Conservation (phyloP, 2,888 invertebrate species). For the Thumatha senex region DNA sequence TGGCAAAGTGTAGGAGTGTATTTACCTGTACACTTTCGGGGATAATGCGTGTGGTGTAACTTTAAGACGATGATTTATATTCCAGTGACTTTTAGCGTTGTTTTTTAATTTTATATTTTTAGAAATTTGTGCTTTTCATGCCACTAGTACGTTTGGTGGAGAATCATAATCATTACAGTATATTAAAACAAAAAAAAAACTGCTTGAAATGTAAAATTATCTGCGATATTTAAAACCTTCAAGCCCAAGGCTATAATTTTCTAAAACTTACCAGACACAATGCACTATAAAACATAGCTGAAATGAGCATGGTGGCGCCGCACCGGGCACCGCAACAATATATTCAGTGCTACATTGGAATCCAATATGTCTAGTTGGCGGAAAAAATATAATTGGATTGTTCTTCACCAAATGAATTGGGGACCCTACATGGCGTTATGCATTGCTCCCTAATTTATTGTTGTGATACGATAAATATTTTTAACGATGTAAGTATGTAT, state of each 20-base stretch:
- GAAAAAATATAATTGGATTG: constrained; percentile 76
- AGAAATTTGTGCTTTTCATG: no score
- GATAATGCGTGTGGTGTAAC: no score
- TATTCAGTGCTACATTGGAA: constrained; percentile 45
- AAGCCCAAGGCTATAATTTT: constrained; percentile 12
- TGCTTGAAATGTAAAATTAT: no score
- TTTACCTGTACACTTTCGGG: no score
- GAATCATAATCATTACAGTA: no score
- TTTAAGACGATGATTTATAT: no score
- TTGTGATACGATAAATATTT: constrained; percentile 45
- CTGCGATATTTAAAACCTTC: no score
- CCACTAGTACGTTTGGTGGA: no score
- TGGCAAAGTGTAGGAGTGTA: no score
- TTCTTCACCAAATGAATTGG: constrained; percentile 71
- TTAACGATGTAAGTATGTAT: constrained; percentile 12
- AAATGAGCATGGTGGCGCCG: constrained; percentile 37
- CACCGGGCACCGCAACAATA: constrained; percentile 49
- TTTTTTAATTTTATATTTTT: no score
- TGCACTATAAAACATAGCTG: constrained; percentile 38
- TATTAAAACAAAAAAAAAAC: no score
- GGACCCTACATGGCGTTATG: constrained; percentile 49
- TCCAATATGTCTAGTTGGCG: constrained; percentile 61
- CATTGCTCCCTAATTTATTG: constrained; percentile 53
- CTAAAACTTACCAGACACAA: constrained; percentile 21
- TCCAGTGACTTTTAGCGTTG: no score